Evolutionary conservation across 2,888 invertebrate species (phyloP).

Genomic region (Formica aserva): DNA sequence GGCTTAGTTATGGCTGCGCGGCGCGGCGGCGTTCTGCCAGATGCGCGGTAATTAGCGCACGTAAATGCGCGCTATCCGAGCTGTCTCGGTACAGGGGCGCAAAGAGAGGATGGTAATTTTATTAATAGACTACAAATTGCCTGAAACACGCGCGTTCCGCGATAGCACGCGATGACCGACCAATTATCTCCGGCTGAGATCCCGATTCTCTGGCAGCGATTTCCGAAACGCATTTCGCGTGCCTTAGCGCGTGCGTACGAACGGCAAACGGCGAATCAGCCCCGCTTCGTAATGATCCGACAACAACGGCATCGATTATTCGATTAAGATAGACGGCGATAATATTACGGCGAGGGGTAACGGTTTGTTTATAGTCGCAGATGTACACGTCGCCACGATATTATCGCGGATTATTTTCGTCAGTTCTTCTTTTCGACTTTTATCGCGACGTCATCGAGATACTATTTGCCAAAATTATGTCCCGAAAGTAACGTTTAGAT

Average conservation of each 20-base stretch:
- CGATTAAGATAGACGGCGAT: conserved; percentile 47
- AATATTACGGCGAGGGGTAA: conserved; percentile 12
- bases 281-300: conserved; percentile 9
- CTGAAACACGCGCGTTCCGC: conserved; percentile 58
- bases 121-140: conserved; percentile 77
- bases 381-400: conserved; percentile 15
- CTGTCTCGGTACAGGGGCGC: conserved; percentile 21
- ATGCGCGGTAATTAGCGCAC: conserved; percentile 70
- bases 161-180: conserved; percentile 67
- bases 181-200: conserved; percentile 65
- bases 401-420: conserved; percentile 18
- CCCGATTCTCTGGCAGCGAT: conserved; percentile 35
- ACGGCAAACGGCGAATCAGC: background rate
- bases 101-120: conserved; percentile 67
- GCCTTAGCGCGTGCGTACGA: background rate
- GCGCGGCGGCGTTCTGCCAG: conserved; percentile 56
- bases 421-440: background rate
- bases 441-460: conserved; percentile 14
- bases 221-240: conserved; percentile 47
- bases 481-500: conserved; percentile 18
- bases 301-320: conserved; percentile 22
- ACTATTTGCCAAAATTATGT: conserved; percentile 22
- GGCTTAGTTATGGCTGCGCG: conserved; percentile 9
- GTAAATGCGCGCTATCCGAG: conserved; percentile 56
- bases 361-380: background rate